Percentiles rank a stretch among this genome's conserved stretches.
phyloP scores from a whole-genome alignment of 2,888 invertebrate genomes.

The Caenorhabditis sp. region DNA sequence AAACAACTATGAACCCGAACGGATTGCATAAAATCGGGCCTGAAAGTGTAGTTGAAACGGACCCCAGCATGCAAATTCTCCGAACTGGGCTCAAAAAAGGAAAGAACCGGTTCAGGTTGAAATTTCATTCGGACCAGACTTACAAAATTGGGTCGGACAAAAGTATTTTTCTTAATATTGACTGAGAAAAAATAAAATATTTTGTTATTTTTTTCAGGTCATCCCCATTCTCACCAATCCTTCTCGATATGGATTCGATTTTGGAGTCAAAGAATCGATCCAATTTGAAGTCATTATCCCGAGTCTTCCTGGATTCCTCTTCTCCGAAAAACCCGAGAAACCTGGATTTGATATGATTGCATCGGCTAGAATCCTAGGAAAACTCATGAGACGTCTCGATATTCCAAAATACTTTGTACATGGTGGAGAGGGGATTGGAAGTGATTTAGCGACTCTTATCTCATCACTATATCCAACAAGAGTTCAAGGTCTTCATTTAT shows the following conservation, averaged over 20 bases:
- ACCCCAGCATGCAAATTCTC: too few species aligned
- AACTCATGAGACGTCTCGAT: constrained; percentile 52
- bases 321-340: constrained; percentile 49
- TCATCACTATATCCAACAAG: constrained; percentile 33
- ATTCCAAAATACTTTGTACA: constrained; percentile 49
- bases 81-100: too few species aligned
- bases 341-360: constrained; percentile 40
- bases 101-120: too few species aligned
- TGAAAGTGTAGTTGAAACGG: too few species aligned
- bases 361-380: constrained; percentile 42
- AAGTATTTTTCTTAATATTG: too few species aligned
- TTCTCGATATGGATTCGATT: constrained; percentile 58
- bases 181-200: too few species aligned
- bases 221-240: constrained; percentile 61
- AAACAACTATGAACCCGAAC: too few species aligned
- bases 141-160: too few species aligned
- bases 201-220: constrained; percentile 41
- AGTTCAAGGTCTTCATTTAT: constrained; percentile 51
- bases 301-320: constrained; percentile 57
- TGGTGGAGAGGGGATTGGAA: constrained; percentile 52
- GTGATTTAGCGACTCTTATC: constrained; percentile 48
- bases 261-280: constrained; percentile 50
- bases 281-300: constrained; percentile 61
- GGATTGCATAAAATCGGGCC: too few species aligned
- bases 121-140: too few species aligned